Base-by-base conservation (phyloP, 2,113 vertebrate species). In the Otolemur garnettii region DNA sequence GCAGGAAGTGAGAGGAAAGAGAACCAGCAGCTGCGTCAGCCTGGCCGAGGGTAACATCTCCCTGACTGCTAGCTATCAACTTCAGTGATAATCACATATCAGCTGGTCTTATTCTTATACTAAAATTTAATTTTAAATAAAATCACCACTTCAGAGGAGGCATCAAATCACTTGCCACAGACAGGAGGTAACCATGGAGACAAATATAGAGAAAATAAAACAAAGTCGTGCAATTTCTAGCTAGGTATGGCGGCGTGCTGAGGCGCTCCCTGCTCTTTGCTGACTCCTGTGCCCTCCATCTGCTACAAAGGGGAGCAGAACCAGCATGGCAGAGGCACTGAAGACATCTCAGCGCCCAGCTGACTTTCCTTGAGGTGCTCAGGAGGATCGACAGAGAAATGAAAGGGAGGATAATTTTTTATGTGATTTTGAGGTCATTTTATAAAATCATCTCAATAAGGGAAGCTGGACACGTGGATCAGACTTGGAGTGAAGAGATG, bases 141-240 rank as follows among this genome's bases (percentile, higher is more conserved):
- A 91, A 80, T 55, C 59, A 35, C 30, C 92, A 66, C 24, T 75
- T 4, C 33, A 68, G 75, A 79, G 24, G 78, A 95, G 78, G 79
- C 53, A 87, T 18, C 35, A 83, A 95, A 68, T 91, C 79, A 62
- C 35, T 89, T 85, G 83, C 78, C 79, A 95, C 77, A 86, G 95
- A 64, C 5, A 35, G 22, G 55, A 42, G 6, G 68, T 96, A 93
- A 93, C 79, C 38, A 89, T 82, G 74, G 87, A 90, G 87, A 95
- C 33, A 59, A 87, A 85, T 68, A 60, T 55, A 55, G 59, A 93
- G 53, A 82, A 42, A 82, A 57, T n/a, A 68, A 64, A 96, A 30
- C 60, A 53, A 82, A 80, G 60, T 28, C 10, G 24, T 26, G 55
- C 6, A 26, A 45, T 69, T 60, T 81, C 66, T 59, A 66, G 42